A percentile compares a stretch with the other conserved stretches of the same genome.
phyloP scores from a whole-genome alignment of 2,888 invertebrate genomes.

The Hydrotaea diabolus region DNA sequence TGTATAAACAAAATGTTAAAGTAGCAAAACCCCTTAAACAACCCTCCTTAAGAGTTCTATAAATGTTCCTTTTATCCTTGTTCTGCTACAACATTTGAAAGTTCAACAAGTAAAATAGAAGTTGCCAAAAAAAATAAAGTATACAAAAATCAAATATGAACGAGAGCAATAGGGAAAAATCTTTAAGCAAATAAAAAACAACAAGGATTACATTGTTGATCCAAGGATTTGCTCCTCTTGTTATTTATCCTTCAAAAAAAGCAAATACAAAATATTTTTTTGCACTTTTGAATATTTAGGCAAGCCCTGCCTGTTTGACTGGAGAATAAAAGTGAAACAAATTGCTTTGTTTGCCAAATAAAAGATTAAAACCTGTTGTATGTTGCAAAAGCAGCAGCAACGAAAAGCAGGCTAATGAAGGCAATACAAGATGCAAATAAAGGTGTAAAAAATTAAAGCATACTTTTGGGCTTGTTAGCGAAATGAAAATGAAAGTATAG shows the following conservation, averaged over 20 bases:
- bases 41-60: neutral
- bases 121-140: neutral
- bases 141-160: neutral
- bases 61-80: neutral
- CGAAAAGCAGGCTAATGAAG: neutral
- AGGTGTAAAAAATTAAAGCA: too few relatives aligned
- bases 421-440: neutral
- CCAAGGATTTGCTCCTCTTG: neutral
- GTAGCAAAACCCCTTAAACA: neutral
- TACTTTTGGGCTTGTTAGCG: too few relatives aligned
- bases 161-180: too few relatives aligned
- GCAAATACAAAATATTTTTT: neutral
- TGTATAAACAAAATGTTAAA: neutral
- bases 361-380: neutral
- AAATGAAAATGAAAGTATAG: too few relatives aligned
- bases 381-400: too few relatives aligned
- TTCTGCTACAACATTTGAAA: neutral
- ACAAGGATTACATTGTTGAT: slow-evolving; percentile 5
- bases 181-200: neutral
- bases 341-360: neutral
- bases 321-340: slow-evolving; percentile 16
- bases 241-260: neutral
- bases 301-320: neutral
- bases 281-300: neutral
- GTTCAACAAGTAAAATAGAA: slow-evolving; percentile 5